Evolutionary conservation across 1,140 invertebrate species (phyloP), one percentile per base, ranked within the genome.

Genomic region (Epicauta chinensis): DNA sequence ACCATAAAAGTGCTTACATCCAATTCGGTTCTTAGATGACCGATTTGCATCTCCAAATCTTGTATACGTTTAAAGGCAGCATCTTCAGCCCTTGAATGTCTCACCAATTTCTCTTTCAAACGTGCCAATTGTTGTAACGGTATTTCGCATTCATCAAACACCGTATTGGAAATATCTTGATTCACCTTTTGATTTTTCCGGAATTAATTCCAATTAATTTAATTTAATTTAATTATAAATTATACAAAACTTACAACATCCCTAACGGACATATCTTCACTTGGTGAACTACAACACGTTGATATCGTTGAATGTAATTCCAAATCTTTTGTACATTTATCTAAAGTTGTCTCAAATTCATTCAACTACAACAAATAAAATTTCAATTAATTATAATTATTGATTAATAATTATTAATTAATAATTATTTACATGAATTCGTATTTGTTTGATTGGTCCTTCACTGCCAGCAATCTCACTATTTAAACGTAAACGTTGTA

Each of bases 211-310:
- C 1, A 2, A 41, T 41, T 43, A 37, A 42, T 32, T 15, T 5
- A 36, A 31, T 35, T 11, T 15, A 13, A 42, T 11, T 41, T 38
- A 48, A 32, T 39, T 47, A 15, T 42, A 43, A 53, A n/a, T n/a
- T n/a, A n/a, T n/a, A n/a, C 70, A 9, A 29, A 48, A 52, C 49
- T 71, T 43, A 80, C 78, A 58, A 81, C 75, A 62, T 84, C 83
- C 50, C 81, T 76, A 2, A 86, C 75, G 0, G 87, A 89, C 31
- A 89, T 81, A 65, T 89, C 87, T 67, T 91, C 87, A 53, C 83
- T 87, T 14, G 81, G 84, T 32, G 86, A 84, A 55, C 82, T 82
- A 51, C 82, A 76, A 63, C 69, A 73, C 15, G 75, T 78, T 43
- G 70, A 78, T 35, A 74, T 76, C 60, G 67, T 77, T 62, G 75